Base-by-base conservation (phyloP, 30 jellyfish, hydroid and myxozoan species). In the Aurelia aurita region DNA sequence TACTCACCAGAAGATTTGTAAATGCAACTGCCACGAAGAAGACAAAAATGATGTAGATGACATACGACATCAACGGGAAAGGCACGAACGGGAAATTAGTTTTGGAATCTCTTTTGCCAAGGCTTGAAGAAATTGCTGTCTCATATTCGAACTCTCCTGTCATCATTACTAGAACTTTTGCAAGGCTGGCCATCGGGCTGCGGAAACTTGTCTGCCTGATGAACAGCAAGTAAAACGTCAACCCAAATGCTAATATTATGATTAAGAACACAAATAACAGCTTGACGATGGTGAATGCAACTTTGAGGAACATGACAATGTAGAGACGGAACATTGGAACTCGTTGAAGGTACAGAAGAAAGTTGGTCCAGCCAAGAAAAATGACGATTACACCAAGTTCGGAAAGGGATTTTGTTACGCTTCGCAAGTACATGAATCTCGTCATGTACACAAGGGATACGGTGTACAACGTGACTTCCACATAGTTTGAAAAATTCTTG, bases 101-200 rank as follows among this genome's bases (percentile, higher is more conserved):
- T 34, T 62, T 78, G n/a, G 70, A 19, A 45, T 78, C 89, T 16
- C n/a, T 21, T 47, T 6, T 2, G 22, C 73, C 73, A 21, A 78
- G 70, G 23, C 35, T 78, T 31, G 89, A 25, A 14, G 97, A 78
- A 7, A 88, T 64, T 7, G 79, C 62, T 14, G 43, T 32, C 21
- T 80, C 93, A 47, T 31, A 88, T 23, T 82, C 92, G 31, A 88
- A 69, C 53, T 88, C 97, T n/a, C 97, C 97, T 0, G 87, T 72
- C 93, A 88, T 58, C 97, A 88, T 88, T 10, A 88, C 90, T 46
- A 76, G 57, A 23, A 87, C 87, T 49, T 69, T 76, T 34, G 71
- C 92, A 59, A 71, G 43, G 25, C 88, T 57, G 12, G 83, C 72
- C 27, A 84, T 57, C 22, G 80, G 89, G 29, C 21, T 62, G 26